Base-by-base conservation (phyloP, 2,797 vertebrate species). In the Premnoplex brunnescens region DNA sequence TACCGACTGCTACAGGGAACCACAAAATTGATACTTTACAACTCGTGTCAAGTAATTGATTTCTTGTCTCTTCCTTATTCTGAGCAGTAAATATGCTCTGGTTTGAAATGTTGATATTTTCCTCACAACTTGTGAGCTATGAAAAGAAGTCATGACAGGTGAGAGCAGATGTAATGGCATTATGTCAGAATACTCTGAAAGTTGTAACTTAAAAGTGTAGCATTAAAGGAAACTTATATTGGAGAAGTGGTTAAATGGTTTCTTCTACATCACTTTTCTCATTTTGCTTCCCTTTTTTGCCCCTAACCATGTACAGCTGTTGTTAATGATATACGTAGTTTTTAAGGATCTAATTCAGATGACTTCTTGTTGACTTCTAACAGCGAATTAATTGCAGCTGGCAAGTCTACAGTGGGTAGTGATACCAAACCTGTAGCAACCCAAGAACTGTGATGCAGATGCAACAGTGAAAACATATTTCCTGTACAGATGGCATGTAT, bases 21-120 rank as follows among this genome's bases (percentile, higher is more conserved):
- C 28, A 7, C 41, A 6, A 22, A 69, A 14, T 1, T 8, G 14
- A 1, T 20, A 0, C 46, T 62, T 73, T 54, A 21, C 17, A 28
- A 1, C 8, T 69, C 7, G 0, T 0, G 20, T 46, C n/a, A 9
- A 4, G 0, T 13, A 9, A 13, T 13, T 5, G 4, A 7, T 26
- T 92, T 85, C 27, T 37, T 64, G 13, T 52, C 23, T 52, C 43
- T 39, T 39, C 39, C 39, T 39, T 39, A 15, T 14, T 39, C 1
- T n/a, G 59, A 64, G 12, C 28, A 34, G 10, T 44, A 34, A 86
- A 54, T 41, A 4, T 6, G 1, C 12, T 30, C 27, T n/a, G 44
- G 12, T 44, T 43, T 69, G 51, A 49, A 74, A 22, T n/a, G 3
- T 2, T 36, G 12, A 2, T 36, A 3, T 23, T 81, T 63, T 59